Evolutionary conservation across 53 echinoderm and acorn worm genomes (phyloP).

Genomic region (Stichopus horrens): DNA sequence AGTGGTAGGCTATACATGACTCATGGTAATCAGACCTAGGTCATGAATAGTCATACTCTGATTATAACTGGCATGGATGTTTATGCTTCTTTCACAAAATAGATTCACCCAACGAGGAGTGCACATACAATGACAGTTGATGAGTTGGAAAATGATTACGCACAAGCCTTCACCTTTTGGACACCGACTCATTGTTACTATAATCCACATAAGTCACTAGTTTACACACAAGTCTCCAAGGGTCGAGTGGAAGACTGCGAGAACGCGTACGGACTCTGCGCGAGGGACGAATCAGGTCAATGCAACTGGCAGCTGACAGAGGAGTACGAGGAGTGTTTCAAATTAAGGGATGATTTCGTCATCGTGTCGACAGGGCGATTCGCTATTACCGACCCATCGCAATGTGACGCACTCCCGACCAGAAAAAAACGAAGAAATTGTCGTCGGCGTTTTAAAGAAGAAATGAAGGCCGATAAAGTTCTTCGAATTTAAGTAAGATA

Average conservation of each 20-base stretch:
- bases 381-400: constrained; percentile 17
- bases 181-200: not conserved
- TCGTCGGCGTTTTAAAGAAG: not conserved
- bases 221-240: not conserved
- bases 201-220: constrained; percentile 12
- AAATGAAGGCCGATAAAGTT: too few species aligned
- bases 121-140: not conserved
- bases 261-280: not conserved
- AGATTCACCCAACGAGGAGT: not conserved
- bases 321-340: constrained; percentile 15
- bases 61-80: not conserved
- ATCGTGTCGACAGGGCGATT: not conserved
- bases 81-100: not conserved
- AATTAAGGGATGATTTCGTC: not conserved
- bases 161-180: not conserved
- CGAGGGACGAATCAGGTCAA: not conserved
- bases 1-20: too few species aligned
- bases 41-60: too few species aligned
- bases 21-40: too few species aligned
- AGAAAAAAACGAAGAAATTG: not conserved
- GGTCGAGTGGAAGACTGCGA: constrained; percentile 2
- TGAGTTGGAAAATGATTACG: not conserved
- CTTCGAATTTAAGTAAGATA: too few species aligned
- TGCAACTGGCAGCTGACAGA: constrained; percentile 17
- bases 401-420: not conserved